phyloP scores from a whole-genome alignment of 2,888 invertebrate species.

The Cheilosia variabilis region DNA sequence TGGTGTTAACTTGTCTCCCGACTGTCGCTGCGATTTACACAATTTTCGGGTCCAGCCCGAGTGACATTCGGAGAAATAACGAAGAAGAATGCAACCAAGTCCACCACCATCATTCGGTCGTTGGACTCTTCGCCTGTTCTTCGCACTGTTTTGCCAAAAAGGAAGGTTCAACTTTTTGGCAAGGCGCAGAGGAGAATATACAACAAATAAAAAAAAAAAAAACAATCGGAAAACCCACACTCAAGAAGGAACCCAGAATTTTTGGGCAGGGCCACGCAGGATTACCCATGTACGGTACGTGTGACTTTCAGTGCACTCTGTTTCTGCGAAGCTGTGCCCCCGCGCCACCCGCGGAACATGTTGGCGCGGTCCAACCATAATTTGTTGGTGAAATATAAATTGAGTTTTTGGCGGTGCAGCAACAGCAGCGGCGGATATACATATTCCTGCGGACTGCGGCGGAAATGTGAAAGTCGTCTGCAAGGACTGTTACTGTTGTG shows the following conservation, averaged over 20 bases:
- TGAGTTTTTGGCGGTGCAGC: conserved; percentile 65
- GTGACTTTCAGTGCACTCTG: conserved; percentile 74
- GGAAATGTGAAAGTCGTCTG: conserved; percentile 70
- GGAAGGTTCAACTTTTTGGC: conserved; percentile 36
- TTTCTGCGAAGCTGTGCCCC: conserved; percentile 67
- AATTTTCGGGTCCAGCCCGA: conserved; percentile 63
- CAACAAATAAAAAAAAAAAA: conserved; percentile 18
- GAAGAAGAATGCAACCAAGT: conserved; percentile 63
- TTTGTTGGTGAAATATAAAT: conserved; percentile 75
- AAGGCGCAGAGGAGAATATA: conserved; percentile 2
- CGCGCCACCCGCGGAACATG: conserved; percentile 44
- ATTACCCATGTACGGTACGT: conserved; percentile 75
- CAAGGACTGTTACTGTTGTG: conserved; percentile 15
- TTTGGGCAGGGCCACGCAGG: conserved; percentile 73
- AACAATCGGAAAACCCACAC: conserved; percentile 64
- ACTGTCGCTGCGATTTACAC: conserved; percentile 72
- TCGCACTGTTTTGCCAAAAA: conserved; percentile 21
- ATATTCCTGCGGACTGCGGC: conserved; percentile 45
- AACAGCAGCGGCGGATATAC: conserved; percentile 24
- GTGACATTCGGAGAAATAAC: conserved; percentile 70
- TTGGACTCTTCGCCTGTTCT: conserved; percentile 47
- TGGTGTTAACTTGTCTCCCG: conserved; percentile 75
- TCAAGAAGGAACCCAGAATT: conserved; percentile 59
- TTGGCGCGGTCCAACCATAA: conserved; percentile 48
- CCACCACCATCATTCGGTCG: conserved; percentile 60